Conservation (phyloP, 2,888 invertebrate genomes). For the Periphyllus acericola region DNA sequence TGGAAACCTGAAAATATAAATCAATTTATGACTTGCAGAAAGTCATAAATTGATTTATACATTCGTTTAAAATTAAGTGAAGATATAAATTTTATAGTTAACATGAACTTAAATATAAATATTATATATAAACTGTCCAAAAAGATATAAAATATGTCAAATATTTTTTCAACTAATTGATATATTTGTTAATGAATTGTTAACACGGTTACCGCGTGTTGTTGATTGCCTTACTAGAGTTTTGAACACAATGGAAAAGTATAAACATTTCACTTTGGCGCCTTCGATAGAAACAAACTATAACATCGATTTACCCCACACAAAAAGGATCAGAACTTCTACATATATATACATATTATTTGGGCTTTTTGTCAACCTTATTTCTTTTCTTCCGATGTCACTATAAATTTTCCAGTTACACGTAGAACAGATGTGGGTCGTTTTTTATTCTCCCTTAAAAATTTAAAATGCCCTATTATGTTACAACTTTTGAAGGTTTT, state of each 20-base stretch:
- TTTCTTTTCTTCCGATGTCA: constrained; percentile 42
- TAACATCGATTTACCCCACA: constrained; percentile 50
- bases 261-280: constrained; percentile 40
- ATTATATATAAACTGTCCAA: neutral
- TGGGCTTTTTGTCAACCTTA: constrained; percentile 49
- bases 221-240: constrained; percentile 9
- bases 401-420: constrained; percentile 40
- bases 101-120: neutral
- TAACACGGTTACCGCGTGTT: neutral
- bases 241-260: constrained; percentile 12
- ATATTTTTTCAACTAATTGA: constrained; percentile 16
- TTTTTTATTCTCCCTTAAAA: constrained; percentile 37
- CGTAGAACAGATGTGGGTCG: constrained; percentile 13
- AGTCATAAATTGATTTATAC: too few species aligned
- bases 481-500: neutral
- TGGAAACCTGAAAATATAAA: too few species aligned
- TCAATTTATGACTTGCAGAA: too few species aligned
- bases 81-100: neutral
- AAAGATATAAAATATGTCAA: neutral
- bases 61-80: too few species aligned
- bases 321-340: constrained; percentile 36
- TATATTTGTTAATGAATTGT: neutral
- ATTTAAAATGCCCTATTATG: constrained; percentile 32
- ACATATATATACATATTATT: constrained; percentile 38
- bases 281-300: constrained; percentile 32